Evolutionary conservation across 2,113 vertebrate species (phyloP), one percentile per base, ranked within the genome.

Genomic region (Dolichallabes microphthalmus): DNA sequence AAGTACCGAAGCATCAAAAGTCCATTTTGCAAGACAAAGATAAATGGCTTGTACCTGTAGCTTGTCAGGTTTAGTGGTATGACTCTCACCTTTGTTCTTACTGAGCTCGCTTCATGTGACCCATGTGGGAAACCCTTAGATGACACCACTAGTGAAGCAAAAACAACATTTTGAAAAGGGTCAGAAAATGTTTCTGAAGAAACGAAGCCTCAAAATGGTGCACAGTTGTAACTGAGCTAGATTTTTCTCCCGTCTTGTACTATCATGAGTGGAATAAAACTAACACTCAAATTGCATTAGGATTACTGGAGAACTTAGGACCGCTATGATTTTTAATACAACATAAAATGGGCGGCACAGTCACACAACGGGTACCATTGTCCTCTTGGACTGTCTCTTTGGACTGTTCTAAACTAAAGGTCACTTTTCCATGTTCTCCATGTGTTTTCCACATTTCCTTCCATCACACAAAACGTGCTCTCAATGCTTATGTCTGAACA

Each of bases 21-120:
- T 14, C 45, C 45, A 55, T 74, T 69, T 39, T 27, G 64, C 74
- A 74, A 50, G 69, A 69, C 64, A 39, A 77, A 74, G 75, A 82
- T 86, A n/a, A 58, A 85, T 82, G 14, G 60, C 53, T 82, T 55
- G 53, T 86, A 79, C 82, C 68, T 84, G 64, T 68, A 77, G 63
- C 71, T 76, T 85, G 57, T 84, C 78, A 85, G 86, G 58, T 82
- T 80, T 45, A 75, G 81, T 81, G 30, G 30, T 30, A 76, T n/a
- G 19, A 71, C 76, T 68, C 39, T 71, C 58, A 82, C 66, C 73
- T 76, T 60, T 76, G 55, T 35, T 82, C 35, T 82, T 35, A 30
- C 35, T 50, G 64, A 61, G 68, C 52, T 60, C 80, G 53, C 45
- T 83, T 76, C 68, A 30, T 22, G 85, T 53, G 79, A 86, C 39